phyloP scores from a whole-genome alignment of 2,888 invertebrate species.

The Cosmia trapezina region DNA sequence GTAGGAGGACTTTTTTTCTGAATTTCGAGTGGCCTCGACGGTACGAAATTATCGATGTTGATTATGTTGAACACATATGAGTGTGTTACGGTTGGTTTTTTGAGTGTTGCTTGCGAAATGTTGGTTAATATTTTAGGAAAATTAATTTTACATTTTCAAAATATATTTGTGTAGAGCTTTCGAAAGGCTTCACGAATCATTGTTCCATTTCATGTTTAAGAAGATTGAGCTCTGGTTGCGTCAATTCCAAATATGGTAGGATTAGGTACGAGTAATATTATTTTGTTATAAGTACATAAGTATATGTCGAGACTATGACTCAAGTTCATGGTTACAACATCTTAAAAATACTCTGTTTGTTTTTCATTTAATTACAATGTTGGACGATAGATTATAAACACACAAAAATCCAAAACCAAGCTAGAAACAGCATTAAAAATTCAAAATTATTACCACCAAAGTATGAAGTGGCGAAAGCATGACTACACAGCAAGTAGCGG shows the following conservation, averaged over 20 bases:
- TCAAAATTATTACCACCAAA: constrained; percentile 82
- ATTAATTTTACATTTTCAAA: background rate
- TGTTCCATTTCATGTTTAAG: background rate
- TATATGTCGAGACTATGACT: background rate
- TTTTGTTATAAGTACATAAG: background rate
- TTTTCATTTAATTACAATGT: background rate
- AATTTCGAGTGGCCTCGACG: constrained; percentile 67
- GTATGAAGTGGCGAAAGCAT: constrained; percentile 87
- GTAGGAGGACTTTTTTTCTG: constrained; percentile 78
- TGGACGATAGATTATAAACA: background rate
- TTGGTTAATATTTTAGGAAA: constrained; percentile 12
- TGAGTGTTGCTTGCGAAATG: constrained; percentile 14
- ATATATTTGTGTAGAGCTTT: background rate
- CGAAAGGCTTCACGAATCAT: background rate
- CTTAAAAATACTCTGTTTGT: background rate
- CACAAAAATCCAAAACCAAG: background rate
- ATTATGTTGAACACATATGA: constrained; percentile 48
- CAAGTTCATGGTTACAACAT: background rate
- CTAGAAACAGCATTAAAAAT: constrained; percentile 50
- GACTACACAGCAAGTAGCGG: constrained; percentile 80
- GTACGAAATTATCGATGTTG: constrained; percentile 62
- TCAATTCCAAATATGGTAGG: background rate
- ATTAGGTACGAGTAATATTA: background rate
- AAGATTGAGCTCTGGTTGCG: background rate
- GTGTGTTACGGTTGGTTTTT: constrained; percentile 29